Conservation (phyloP, 2,113 vertebrate genomes). For the Morone chrysops region DNA sequence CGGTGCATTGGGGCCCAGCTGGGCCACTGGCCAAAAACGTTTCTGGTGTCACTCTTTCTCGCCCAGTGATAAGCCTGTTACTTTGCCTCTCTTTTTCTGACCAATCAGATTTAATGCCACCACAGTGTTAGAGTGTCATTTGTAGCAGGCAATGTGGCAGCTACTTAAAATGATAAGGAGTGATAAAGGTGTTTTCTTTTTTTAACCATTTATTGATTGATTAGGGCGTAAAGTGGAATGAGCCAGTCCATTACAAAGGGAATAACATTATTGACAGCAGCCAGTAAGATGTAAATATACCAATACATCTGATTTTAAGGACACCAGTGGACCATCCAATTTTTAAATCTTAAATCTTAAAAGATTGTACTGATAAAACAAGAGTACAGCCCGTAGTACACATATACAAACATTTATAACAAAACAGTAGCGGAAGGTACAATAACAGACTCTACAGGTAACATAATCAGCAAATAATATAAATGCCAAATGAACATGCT, state of each 20-base stretch:
- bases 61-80: conserved; percentile 5
- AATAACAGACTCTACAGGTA: background rate
- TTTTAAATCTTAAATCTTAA: background rate
- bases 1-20: background rate
- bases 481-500: background rate
- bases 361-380: background rate
- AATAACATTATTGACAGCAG: conserved; percentile 3
- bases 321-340: background rate
- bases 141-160: conserved; percentile 1
- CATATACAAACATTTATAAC: background rate
- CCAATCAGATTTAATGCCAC: conserved; percentile 18
- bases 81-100: conserved; percentile 15
- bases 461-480: background rate
- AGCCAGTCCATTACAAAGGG: background rate
- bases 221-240: background rate
- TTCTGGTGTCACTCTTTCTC: background rate
- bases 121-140: background rate
- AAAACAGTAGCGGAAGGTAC: background rate
- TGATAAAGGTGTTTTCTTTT: conserved; percentile 11
- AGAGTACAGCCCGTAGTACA: background rate
- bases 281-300: conserved; percentile 16
- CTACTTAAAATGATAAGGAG: conserved; percentile 23
- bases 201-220: conserved; percentile 31
- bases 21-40: background rate
- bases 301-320: conserved; percentile 2